These are phyloP conservation scores for Meda fulgida DNA, from an alignment of 2,797 vertebrate species.

Conservation along the genomic window DNA sequence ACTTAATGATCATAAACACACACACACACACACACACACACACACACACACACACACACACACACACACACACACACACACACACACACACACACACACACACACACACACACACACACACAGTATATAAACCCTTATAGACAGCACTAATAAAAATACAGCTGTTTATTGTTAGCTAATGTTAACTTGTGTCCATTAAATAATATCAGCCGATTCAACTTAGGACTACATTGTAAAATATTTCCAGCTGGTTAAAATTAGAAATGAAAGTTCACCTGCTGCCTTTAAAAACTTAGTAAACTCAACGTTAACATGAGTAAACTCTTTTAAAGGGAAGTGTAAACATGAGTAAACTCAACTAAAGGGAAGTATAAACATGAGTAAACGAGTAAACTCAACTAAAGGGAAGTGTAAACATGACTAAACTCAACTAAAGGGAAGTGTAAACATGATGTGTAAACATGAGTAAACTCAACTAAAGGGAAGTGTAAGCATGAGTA, in stretches of 20 bases:
- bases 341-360: background rate
- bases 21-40: too few species aligned
- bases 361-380: too few species aligned
- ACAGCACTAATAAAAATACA: background rate
- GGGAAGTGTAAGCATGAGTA: too few species aligned
- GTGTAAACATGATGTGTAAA: too few species aligned
- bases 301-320: too few species aligned
- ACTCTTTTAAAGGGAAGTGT: too few species aligned
- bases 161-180: background rate
- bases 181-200: background rate
- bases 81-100: too few species aligned
- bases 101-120: too few species aligned
- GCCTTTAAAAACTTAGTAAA: background rate
- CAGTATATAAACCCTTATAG: too few species aligned
- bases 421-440: background rate
- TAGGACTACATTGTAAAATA: background rate
- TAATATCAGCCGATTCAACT: background rate
- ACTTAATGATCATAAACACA: background rate
- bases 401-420: too few species aligned
- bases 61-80: too few species aligned
- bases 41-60: too few species aligned
- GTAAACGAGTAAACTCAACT: background rate
- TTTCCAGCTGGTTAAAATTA: background rate
- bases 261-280: background rate
- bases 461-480: background rate